Evolutionary conservation across 2,888 invertebrate genomes (phyloP).

Genomic region (Ypsolopha sequella): DNA sequence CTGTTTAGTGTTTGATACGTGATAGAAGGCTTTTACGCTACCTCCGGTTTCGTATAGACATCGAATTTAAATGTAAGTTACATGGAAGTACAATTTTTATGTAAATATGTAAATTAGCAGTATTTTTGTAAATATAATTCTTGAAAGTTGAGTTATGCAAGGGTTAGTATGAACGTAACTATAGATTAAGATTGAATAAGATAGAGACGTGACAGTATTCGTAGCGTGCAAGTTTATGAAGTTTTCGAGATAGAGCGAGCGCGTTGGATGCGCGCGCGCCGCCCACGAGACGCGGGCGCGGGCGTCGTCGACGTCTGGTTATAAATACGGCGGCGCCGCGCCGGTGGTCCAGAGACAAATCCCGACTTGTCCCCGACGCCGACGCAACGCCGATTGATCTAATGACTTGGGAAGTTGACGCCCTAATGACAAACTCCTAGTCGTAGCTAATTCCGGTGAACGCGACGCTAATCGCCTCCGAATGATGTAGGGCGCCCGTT

Average conservation of each 20-base stretch:
- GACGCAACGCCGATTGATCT: conserved; percentile 60
- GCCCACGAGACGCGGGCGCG: conserved; percentile 40
- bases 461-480: conserved; percentile 45
- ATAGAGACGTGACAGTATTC: not conserved
- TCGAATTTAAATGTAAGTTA: not conserved
- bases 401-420: conserved; percentile 51
- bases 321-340: conserved; percentile 64
- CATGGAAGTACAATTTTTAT: conserved; percentile 15
- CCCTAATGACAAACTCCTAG: conserved; percentile 37
- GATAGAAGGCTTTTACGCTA: conserved; percentile 12
- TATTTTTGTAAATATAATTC: conserved; percentile 9
- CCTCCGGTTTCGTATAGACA: conserved; percentile 5
- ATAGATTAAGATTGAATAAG: too few species aligned
- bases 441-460: conserved; percentile 45
- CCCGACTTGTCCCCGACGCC: conserved; percentile 49
- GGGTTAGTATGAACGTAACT: not conserved
- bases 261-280: conserved; percentile 19
- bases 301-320: conserved; percentile 41
- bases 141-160: not conserved
- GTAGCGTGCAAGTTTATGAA: conserved; percentile 8
- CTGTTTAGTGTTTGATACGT: conserved; percentile 18
- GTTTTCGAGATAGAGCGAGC: conserved; percentile 29
- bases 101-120: conserved; percentile 37
- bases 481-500: conserved; percentile 27
- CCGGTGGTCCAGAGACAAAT: conserved; percentile 69